Percentiles rank a stretch among this genome's conserved stretches.
Conservation (phyloP, 2,888 invertebrate genomes). For the Xylota segnis region DNA sequence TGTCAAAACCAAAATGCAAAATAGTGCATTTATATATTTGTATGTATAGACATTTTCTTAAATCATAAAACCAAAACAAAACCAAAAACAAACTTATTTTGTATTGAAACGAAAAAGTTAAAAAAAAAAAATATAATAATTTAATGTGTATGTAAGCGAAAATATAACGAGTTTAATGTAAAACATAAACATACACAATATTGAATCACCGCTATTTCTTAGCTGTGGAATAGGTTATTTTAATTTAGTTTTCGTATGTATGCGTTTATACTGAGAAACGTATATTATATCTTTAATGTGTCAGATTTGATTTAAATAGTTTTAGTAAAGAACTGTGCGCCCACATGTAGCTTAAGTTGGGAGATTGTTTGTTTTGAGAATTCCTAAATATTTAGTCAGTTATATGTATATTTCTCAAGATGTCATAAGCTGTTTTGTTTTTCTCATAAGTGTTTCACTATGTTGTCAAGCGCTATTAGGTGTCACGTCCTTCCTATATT, state of each 20-base stretch:
- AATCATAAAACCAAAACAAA: slow-evolving; percentile 16
- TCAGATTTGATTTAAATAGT: slow-evolving; percentile 2
- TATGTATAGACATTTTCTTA: slow-evolving; percentile 67
- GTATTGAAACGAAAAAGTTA: slow-evolving; percentile 55
- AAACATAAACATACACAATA: not conserved
- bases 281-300: slow-evolving; percentile 8
- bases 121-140: slow-evolving; percentile 15
- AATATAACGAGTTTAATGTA: slow-evolving; percentile 29
- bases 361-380: too few relatives aligned
- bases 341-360: too few relatives aligned
- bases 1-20: slow-evolving; percentile 67
- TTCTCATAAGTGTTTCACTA: too few relatives aligned
- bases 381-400: too few relatives aligned
- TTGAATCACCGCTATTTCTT: slow-evolving; percentile 27
- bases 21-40: slow-evolving; percentile 73
- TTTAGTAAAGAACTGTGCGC: not conserved
- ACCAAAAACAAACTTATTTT: slow-evolving; percentile 55
- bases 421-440: too few relatives aligned
- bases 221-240: slow-evolving; percentile 16
- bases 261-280: slow-evolving; percentile 5
- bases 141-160: slow-evolving; percentile 50
- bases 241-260: not conserved
- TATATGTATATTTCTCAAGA: too few relatives aligned
- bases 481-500: too few relatives aligned
- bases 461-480: too few relatives aligned